Conservation (phyloP, 2,888 invertebrate species). For the Geophilus truncorum region DNA sequence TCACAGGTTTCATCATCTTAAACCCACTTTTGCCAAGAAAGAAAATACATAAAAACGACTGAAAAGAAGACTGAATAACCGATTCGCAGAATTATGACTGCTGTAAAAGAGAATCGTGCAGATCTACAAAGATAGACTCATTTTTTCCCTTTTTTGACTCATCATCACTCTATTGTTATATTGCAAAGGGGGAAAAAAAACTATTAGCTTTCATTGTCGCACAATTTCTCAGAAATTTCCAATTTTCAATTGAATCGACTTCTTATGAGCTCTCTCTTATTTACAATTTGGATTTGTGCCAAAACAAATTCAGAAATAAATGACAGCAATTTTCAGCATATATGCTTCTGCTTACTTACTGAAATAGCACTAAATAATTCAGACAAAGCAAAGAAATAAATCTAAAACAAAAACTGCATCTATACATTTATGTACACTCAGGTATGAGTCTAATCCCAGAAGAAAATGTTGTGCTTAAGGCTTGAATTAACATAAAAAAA, state of each 20-base stretch:
- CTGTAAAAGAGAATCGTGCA: background rate
- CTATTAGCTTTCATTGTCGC: background rate
- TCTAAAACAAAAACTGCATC: too few relatives aligned
- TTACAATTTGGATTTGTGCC: background rate
- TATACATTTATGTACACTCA: too few relatives aligned
- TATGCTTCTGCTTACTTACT: background rate
- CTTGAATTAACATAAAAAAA: too few relatives aligned
- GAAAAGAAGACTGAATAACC: background rate
- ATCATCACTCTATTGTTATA: background rate
- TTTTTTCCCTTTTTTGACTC: too few relatives aligned
- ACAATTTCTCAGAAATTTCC: background rate
- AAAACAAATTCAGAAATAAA: background rate
- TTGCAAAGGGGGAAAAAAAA: background rate
- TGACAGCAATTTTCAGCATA: background rate
- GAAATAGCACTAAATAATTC: too few relatives aligned
- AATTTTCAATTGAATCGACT: background rate
- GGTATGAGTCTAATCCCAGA: too few relatives aligned
- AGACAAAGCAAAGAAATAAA: too few relatives aligned
- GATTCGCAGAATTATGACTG: background rate
- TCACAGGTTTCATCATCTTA: background rate
- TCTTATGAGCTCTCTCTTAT: background rate
- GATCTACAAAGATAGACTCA: background rate
- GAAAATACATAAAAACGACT: background rate
- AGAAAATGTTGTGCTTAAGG: too few relatives aligned
- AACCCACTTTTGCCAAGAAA: background rate